Conservation (phyloP, 2,113 vertebrate species). For the Mystacornis crossleyi region DNA sequence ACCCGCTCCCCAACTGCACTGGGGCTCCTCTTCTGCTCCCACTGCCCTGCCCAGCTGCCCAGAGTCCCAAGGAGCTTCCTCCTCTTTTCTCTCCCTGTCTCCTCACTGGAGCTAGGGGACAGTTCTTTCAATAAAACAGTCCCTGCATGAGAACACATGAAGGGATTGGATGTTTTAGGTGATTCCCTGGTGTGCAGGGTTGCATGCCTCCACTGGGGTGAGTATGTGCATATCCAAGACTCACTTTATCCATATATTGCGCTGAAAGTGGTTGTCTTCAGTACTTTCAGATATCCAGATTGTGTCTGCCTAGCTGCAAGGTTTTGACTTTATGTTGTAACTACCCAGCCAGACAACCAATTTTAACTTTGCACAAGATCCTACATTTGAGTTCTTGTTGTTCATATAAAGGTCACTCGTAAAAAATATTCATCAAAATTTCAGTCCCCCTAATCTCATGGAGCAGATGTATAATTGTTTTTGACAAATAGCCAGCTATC, state of each 20-base stretch:
- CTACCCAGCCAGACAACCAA: neutral
- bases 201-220: fast-evolving
- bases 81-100: neutral
- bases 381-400: neutral
- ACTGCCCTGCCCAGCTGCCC: neutral
- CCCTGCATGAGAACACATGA: neutral
- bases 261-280: neutral
- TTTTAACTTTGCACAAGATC: neutral
- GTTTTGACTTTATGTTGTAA: neutral
- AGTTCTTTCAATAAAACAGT: neutral
- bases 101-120: neutral
- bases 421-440: neutral
- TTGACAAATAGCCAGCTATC: neutral
- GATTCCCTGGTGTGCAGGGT: neutral
- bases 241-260: neutral
- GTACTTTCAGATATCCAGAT: neutral
- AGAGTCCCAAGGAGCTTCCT: neutral
- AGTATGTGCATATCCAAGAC: neutral
- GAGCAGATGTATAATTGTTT: neutral
- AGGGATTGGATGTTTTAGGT: neutral
- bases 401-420: neutral
- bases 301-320: neutral
- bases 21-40: neutral
- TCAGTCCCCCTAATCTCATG: neutral
- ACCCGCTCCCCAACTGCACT: fast-evolving